These are phyloP conservation scores for Drosophila pseudoobscura DNA, from an alignment of 1,140 invertebrate genomes.

Conservation along the genomic window DNA sequence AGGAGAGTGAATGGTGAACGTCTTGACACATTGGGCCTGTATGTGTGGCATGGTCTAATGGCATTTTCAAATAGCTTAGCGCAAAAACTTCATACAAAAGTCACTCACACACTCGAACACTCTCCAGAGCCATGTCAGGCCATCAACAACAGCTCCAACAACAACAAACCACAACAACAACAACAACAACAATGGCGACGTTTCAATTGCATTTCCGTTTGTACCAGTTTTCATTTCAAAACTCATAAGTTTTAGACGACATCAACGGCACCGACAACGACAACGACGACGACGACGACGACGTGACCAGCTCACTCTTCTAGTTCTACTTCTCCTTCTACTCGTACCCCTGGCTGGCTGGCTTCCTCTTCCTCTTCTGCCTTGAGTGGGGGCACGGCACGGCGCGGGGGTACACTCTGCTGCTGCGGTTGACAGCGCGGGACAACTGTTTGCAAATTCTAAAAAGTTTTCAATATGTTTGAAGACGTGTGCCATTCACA, in stretches of 20 bases:
- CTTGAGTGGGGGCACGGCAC: conserved; percentile 36
- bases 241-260: conserved; percentile 79
- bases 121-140: conserved; percentile 31
- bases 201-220: conserved; percentile 82
- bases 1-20: conserved; percentile 4
- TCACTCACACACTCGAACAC: conserved; percentile 39
- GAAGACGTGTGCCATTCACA: conserved; percentile 54
- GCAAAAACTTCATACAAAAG: conserved; percentile 72
- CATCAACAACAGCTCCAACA: conserved; percentile 49
- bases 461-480: conserved; percentile 78
- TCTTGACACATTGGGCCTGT: conserved; percentile 41
- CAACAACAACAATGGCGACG: conserved; percentile 71
- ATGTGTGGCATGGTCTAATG: conserved; percentile 70
- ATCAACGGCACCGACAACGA: conserved; percentile 38
- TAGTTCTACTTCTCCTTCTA: conserved; percentile 11
- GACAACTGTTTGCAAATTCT: conserved; percentile 78
- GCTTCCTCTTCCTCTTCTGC: conserved; percentile 23
- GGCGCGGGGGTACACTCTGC: background rate
- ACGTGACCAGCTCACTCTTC: conserved; percentile 66
- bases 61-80: conserved; percentile 76
- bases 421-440: conserved; percentile 64
- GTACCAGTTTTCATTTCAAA: conserved; percentile 81
- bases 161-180: conserved; percentile 5
- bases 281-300: conserved; percentile 35
- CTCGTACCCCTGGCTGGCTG: background rate